phyloP scores from a whole-genome alignment of 2,113 vertebrate species.

The Sinocyclocheilus maitianheensis region DNA sequence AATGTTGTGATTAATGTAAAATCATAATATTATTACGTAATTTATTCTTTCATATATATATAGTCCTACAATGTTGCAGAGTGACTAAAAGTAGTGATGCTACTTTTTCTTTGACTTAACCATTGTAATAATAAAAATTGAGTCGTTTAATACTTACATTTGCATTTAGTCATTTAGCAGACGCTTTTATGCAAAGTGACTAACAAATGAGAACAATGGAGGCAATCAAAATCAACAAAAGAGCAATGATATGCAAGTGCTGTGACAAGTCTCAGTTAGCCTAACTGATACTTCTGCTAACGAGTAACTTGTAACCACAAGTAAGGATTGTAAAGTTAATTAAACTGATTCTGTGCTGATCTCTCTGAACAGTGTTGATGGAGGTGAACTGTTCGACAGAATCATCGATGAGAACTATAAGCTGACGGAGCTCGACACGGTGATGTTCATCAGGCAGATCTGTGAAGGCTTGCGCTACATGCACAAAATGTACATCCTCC shows the following conservation, averaged over 20 bases:
- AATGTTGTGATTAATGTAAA: too few relatives aligned
- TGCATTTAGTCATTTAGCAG: too few relatives aligned
- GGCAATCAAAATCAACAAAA: too few relatives aligned
- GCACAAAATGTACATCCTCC: constrained; percentile 97
- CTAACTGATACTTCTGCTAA: background rate
- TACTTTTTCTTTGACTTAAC: too few relatives aligned
- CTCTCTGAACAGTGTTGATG: constrained; percentile 69
- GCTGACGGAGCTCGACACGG: constrained; percentile 91
- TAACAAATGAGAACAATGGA: too few relatives aligned
- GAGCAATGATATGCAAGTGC: too few relatives aligned
- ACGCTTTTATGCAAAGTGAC: too few relatives aligned
- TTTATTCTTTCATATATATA: too few relatives aligned
- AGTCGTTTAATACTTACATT: background rate
- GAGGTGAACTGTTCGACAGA: constrained; percentile 84
- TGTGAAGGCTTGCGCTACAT: constrained; percentile 93
- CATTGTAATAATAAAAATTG: background rate
- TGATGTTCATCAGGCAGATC: constrained; percentile 93
- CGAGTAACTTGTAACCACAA: background rate
- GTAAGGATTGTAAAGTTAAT: background rate
- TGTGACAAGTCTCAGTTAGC: too few relatives aligned
- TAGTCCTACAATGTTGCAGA: background rate
- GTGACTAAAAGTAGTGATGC: background rate
- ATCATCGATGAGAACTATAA: constrained; percentile 94
- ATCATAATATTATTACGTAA: too few relatives aligned
- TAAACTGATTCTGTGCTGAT: background rate